phyloP scores from a whole-genome alignment of 2,113 vertebrate species.

The Pseudorectes ferrugineus region DNA sequence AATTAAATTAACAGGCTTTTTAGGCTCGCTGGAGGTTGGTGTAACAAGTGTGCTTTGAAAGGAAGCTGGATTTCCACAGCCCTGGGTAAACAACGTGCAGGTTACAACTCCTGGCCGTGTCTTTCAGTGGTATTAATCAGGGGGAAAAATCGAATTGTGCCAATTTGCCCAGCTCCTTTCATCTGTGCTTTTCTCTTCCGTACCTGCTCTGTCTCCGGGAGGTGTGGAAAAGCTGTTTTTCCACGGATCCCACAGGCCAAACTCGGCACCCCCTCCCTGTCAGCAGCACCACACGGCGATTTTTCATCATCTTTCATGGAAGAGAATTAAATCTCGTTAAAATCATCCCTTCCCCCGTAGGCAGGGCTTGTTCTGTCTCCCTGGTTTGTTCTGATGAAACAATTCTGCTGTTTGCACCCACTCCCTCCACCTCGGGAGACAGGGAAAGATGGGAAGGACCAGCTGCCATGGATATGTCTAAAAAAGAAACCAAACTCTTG shows the following conservation, averaged over 20 bases:
- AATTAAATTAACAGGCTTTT: slow-evolving; percentile 62
- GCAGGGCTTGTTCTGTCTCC: neutral
- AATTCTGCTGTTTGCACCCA: neutral
- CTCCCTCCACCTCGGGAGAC: neutral
- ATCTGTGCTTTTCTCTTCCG: neutral
- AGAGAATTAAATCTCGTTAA: neutral
- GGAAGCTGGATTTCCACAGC: neutral
- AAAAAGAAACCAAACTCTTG: neutral
- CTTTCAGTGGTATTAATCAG: neutral
- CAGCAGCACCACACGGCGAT: neutral
- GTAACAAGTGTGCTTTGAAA: slow-evolving; percentile 11
- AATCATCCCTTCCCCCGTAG: neutral
- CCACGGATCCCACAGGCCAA: neutral
- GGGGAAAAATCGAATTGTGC: neutral
- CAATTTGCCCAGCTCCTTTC: neutral
- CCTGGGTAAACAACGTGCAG: neutral
- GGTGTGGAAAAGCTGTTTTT: neutral
- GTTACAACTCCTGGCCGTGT: neutral
- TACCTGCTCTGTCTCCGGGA: neutral
- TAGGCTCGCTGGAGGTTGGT: neutral
- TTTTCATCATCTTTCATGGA: neutral
- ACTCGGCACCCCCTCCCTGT: neutral
- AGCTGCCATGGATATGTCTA: fast-evolving
- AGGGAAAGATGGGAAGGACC: neutral
- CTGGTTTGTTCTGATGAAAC: neutral